Evolutionary conservation across 2,113 vertebrate species (phyloP), one percentile per base, ranked within the genome.

Genomic region (Mormoops blainvillei): DNA sequence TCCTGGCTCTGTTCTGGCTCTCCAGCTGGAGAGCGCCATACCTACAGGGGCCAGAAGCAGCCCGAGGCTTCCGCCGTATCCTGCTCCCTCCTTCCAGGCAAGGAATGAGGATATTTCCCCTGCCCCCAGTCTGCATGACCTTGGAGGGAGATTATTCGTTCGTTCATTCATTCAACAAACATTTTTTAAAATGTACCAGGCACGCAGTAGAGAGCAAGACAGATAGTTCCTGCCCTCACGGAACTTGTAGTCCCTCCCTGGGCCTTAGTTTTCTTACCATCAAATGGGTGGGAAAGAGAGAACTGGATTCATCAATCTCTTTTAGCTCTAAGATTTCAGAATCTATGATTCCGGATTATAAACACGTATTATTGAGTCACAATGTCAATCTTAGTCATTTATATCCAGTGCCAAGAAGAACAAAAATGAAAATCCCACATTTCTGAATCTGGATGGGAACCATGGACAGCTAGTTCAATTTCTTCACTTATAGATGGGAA

Each of bases 371-470:
- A 65, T 43, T 93, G 58, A 92, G 36, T 95, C 93, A 48, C n/a
- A 92, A 12, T 77, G 81, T 91, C 50, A 65, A 1, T 87, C 31
- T 91, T 94, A 82, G 24, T 91, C 89, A 82, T 93, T 95, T 85
- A 16, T 87, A 73, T 86, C 73, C 56, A 85, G 12, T 93, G 71
- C 80, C 76, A 94, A 80, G 73, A n/a, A 68, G 33, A 43, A 31
- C n/a, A 76, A 73, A 83, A 50, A 76, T 41, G 36, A 84, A 95
- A 94, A 74, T 41, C 31, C n/a, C 41, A 31, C 18, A 71, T 80
- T 95, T 95, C 80, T 85, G 70, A 87, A 92, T 94, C 77, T 82
- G 48, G 48, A 28, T 95, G 38, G 71, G 28, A 48, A 85, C n/a
- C 87, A 33, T 31, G 36, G 52, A 88, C 33, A 89, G 45, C 22